Percentiles rank a stretch among this genome's conserved stretches.
Evolutionary conservation across 2,113 vertebrate species (phyloP).

Genomic region (Enhydra lutris): DNA sequence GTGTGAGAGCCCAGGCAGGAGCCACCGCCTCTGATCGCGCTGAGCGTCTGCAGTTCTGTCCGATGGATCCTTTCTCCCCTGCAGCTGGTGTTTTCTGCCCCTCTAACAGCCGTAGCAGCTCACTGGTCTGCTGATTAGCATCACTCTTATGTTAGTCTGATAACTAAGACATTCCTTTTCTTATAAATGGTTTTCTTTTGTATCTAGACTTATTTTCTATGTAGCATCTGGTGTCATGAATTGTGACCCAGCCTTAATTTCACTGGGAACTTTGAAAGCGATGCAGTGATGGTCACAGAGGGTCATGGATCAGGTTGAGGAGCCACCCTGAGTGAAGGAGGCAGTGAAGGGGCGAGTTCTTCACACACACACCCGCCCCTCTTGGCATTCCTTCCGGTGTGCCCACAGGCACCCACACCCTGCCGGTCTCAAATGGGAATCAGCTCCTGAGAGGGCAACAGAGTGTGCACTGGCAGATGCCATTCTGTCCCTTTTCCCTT

Average conservation of each 20-base stretch:
- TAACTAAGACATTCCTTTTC: slow-evolving; percentile 38
- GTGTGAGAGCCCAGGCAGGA: slow-evolving; percentile 82
- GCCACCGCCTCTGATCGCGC: slow-evolving; percentile 22
- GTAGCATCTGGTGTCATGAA: slow-evolving; percentile 65
- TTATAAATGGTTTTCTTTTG: slow-evolving; percentile 57
- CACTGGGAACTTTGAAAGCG: slow-evolving; percentile 36
- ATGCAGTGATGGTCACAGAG: neutral
- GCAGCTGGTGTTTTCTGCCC: slow-evolving; percentile 73
- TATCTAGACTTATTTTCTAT: slow-evolving; percentile 63
- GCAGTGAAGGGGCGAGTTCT: neutral
- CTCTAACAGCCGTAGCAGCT: neutral
- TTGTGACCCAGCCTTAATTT: slow-evolving; percentile 71
- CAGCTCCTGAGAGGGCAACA: neutral
- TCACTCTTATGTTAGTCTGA: slow-evolving; percentile 19
- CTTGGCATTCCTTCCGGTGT: neutral
- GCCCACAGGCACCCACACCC: neutral
- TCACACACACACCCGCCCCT: neutral
- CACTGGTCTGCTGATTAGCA: slow-evolving; percentile 38
- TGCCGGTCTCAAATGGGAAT: accelerated
- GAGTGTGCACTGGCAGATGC: neutral
- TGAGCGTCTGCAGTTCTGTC: slow-evolving; percentile 73
- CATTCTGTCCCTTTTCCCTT: neutral
- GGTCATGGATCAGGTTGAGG: neutral
- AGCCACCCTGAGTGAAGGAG: neutral
- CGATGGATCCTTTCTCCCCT: slow-evolving; percentile 68